Percentiles rank a stretch among this genome's conserved stretches.
Conservation (phyloP, 2,113 vertebrate genomes). For the Tichodroma muraria region DNA sequence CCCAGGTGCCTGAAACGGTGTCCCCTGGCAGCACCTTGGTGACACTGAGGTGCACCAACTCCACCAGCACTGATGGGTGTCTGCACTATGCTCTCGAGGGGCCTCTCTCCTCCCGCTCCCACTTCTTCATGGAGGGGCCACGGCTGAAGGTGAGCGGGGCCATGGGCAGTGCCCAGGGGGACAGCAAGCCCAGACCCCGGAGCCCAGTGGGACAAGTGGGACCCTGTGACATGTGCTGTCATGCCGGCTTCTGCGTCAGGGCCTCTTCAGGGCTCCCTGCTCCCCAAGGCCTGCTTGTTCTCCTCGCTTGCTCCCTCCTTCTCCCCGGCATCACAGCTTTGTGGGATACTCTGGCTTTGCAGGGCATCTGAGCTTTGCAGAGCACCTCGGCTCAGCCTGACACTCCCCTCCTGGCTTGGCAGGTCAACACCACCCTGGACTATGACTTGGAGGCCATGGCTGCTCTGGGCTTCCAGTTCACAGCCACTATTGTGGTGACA, state of each 20-base stretch:
- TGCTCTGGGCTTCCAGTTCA: conserved; percentile 44
- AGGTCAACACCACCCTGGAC: conserved; percentile 61
- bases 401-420: neutral
- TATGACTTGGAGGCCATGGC: conserved; percentile 26
- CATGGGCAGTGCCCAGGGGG: neutral
- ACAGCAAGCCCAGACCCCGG: rapidly evolving
- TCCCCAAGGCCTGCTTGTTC: neutral
- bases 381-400: neutral
- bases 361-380: neutral
- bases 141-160: conserved; percentile 31
- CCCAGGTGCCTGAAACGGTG: conserved; percentile 46
- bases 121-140: conserved; percentile 49
- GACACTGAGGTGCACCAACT: conserved; percentile 38
- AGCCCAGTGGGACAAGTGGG: neutral
- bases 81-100: conserved; percentile 51
- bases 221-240: neutral
- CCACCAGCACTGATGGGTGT: neutral
- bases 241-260: neutral
- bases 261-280: neutral
- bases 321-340: neutral
- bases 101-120: neutral
- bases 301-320: rapidly evolving
- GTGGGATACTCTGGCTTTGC: neutral
- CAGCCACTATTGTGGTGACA: conserved; percentile 60
- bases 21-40: conserved; percentile 11